Base-by-base conservation (phyloP, 1,140 invertebrate species). In the Ridgeia piscesae region DNA sequence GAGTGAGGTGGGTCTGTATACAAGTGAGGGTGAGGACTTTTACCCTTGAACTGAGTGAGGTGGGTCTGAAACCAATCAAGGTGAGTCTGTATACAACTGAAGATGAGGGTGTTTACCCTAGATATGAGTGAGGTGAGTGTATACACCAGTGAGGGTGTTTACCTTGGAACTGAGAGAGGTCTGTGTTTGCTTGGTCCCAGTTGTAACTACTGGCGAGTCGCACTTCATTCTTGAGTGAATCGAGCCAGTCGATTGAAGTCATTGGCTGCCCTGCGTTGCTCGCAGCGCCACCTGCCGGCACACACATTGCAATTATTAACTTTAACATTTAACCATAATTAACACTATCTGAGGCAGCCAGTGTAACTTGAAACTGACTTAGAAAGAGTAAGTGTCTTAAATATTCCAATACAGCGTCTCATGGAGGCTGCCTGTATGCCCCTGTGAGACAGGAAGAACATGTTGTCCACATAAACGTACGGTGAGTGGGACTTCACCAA, bases 191-290 rank as follows among this genome's bases (percentile, higher is more conserved):
- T 88, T 93, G 91, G 77, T 93, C 92, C 89, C 93, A 92, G 33
- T 94, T 92, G 4, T 92, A 91, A 33, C 88, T 92, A 42, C 91
- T 92, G 8, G 93, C 94, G n/a, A 94, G 89, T 42, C 92, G 92
- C 1, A 94, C 50, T 58, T 88, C 92, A 14, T 93, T 92, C 33
- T 93, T 91, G 35, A 94, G 93, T 35, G 48, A 91, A 42, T 93
- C 92, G 34, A 92, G 91, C 89, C 92, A 92, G 50, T 93, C 93
- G 17, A 77, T 77, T 2, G 58, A 77, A 9, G 58, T 21, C 58
- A 77, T 21, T 2, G 27, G 58, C 58, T 77, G 58, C 0, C 58
- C 58, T 21, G 58, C 58, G 27, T 77, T 77, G 58, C 58, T 77
- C 27, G 58, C 58, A 77, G 6, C 27, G 17, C 58, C 58, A 89